Evolutionary conservation across 2,113 vertebrate species (phyloP), one percentile per base, ranked within the genome.

Genomic region (Cochlearius cochlearius): DNA sequence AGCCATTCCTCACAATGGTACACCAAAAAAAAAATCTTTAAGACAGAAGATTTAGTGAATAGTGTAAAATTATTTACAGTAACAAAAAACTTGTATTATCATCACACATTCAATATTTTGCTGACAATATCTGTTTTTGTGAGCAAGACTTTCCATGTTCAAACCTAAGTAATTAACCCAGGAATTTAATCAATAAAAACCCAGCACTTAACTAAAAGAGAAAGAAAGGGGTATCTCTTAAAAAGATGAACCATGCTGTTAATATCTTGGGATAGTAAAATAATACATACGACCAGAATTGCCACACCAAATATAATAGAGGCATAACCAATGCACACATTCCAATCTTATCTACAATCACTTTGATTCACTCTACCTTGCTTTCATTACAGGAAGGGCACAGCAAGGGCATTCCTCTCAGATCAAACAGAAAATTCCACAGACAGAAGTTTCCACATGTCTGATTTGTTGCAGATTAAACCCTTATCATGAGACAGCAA

Each of bases 351-450:
- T 98, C 97, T 98, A 91, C 63, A 78, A 96, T 95, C 72, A 90
- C 86, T 96, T 76, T 97, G 96, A 98, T 90, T 96, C 90, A 87
- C 92, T 95, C 76, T 95, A 96, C 97, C 97, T 98, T 97, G 94
- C 94, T 94, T 97, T 98, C 92, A 95, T 90, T 95, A 97, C 96
- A 98, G 97, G 97, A 98, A 98, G 97, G 98, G 96, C 96, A 97
- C 69, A 91, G 91, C 80, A 97, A 97, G 97, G 98, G 89, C 95
- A 98, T 80, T 92, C 60, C 75, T 84, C 72, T 93, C 82, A 79
- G 77, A 95, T 96, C 95, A 98, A 96, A 97, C 93, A 98, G 78
- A 94, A 93, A 95, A 96, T 95, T 96, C 96, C 94, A 96, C 86
- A 96, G 87, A 95, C 91, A 96, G 90, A 97, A 98, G 96, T 98